Percentiles rank a stretch among this genome's conserved stretches.
These are phyloP conservation scores for Pseudolaguvia tuberculata DNA, from an alignment of 2,113 vertebrate genomes.

Conservation along the genomic window DNA sequence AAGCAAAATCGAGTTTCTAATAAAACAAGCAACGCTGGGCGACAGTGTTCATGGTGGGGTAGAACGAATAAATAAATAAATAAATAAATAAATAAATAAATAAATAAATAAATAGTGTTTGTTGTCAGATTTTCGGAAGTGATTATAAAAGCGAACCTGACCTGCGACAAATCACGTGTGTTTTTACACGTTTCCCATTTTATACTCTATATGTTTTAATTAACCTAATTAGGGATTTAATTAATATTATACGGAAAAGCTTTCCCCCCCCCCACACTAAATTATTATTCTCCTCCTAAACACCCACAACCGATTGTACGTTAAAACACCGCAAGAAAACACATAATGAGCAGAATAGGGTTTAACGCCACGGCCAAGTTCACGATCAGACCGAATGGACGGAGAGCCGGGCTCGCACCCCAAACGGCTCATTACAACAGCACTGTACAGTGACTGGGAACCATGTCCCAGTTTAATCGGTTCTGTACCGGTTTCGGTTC, in stretches of 20 bases:
- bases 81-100: not conserved
- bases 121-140: not conserved
- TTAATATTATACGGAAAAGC: not conserved
- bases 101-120: not conserved
- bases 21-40: no score
- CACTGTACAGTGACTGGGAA: not conserved
- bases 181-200: not conserved
- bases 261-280: no score
- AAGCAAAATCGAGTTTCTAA: not conserved
- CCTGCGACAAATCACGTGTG: not conserved
- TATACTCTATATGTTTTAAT: not conserved
- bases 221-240: not conserved
- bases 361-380: slow-evolving; percentile 17
- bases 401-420: not conserved
- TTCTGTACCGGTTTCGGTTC: not conserved
- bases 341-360: not conserved
- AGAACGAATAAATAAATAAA: no score
- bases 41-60: not conserved
- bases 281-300: not conserved
- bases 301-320: not conserved
- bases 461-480: not conserved
- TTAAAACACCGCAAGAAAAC: not conserved
- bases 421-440: not conserved
- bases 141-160: not conserved
- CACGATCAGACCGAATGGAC: slow-evolving; percentile 6